phyloP scores from a whole-genome alignment of 92 coral and sea anemone genomes.

The Micromussa lordhowensis region DNA sequence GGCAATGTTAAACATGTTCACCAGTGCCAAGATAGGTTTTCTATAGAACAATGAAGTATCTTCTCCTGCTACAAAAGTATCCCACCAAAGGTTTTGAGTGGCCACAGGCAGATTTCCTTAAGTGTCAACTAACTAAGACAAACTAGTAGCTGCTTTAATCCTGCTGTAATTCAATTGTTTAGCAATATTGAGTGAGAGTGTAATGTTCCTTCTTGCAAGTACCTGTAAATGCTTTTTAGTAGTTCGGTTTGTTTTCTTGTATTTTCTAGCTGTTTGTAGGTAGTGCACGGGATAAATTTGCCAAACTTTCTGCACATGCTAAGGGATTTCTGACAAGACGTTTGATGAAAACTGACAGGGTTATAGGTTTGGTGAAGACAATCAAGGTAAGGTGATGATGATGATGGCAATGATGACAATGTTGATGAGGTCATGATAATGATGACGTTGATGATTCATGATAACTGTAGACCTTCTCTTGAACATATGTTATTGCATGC shows the following conservation, averaged over 20 bases:
- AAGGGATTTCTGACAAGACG: constrained; percentile 90
- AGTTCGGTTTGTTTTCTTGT: background rate
- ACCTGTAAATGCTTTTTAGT: no score
- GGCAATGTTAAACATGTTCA: no score
- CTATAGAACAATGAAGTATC: no score
- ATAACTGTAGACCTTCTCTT: background rate
- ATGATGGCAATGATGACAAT: background rate
- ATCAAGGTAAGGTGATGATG: constrained; percentile 70
- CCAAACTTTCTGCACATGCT: constrained; percentile 83
- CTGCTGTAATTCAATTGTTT: no score
- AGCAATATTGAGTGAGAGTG: no score
- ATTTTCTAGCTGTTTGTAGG: constrained; percentile 8
- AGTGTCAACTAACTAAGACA: no score
- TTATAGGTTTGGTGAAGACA: constrained; percentile 76
- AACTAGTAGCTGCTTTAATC: no score
- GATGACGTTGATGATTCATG: background rate
- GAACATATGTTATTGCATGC: background rate
- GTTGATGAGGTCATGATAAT: background rate
- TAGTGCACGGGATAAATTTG: constrained; percentile 73
- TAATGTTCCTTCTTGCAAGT: no score
- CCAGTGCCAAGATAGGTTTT: no score
- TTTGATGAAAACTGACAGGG: constrained; percentile 85
- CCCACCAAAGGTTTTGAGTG: no score
- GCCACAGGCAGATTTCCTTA: no score
- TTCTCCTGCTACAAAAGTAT: no score